Conservation (phyloP, 2,113 vertebrate genomes). For the Nymphicus hollandicus region DNA sequence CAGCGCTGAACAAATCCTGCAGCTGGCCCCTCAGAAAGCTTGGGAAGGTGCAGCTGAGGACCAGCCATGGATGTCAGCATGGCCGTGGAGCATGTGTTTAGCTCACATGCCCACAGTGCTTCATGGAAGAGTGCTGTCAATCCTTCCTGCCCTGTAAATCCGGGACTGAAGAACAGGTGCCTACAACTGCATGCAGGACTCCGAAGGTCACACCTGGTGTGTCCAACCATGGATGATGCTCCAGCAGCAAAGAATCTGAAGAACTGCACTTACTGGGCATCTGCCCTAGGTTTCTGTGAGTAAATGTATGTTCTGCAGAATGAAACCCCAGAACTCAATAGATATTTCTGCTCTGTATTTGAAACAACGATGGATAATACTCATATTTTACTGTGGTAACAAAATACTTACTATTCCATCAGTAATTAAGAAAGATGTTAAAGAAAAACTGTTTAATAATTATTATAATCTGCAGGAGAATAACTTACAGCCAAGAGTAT, state of each 20-base stretch:
- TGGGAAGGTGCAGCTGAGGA: fast-evolving
- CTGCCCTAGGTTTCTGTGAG: background rate
- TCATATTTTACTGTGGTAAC: background rate
- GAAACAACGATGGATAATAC: background rate
- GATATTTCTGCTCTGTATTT: background rate
- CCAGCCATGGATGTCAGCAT: background rate
- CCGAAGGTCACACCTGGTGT: fast-evolving
- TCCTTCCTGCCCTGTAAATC: background rate
- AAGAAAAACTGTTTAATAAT: background rate
- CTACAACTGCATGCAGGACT: background rate
- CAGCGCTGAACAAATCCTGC: background rate
- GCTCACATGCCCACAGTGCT: fast-evolving
- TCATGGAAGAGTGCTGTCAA: fast-evolving
- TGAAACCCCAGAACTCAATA: background rate
- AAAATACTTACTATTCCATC: background rate
- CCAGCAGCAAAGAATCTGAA: background rate
- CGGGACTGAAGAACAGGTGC: fast-evolving
- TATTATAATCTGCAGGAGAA: background rate
- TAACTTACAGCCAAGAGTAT: background rate
- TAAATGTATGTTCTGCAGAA: background rate
- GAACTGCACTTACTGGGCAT: background rate
- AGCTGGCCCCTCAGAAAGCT: background rate
- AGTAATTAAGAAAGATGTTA: conserved; percentile 21
- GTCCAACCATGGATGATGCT: background rate
- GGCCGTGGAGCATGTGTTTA: fast-evolving